A percentile compares a stretch with the other conserved stretches of the same genome.
Evolutionary conservation across 2,888 invertebrate genomes (phyloP).

Genomic region (Drosophila dives): DNA sequence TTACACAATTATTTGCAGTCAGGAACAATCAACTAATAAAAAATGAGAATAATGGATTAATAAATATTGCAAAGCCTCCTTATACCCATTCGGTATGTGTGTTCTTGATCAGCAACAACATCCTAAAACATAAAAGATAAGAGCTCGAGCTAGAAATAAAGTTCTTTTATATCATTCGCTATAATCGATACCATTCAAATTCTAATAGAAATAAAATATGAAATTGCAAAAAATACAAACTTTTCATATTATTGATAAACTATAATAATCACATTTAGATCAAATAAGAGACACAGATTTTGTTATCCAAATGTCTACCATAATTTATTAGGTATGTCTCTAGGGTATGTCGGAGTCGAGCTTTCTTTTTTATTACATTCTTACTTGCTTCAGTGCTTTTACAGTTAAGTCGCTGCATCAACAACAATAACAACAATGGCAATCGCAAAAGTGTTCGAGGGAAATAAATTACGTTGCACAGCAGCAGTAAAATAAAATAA

Average conservation of each 20-base stretch:
- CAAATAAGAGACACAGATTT: neutral
- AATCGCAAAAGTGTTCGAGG: conserved; percentile 74
- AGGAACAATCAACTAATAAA: neutral
- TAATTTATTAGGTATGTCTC: neutral
- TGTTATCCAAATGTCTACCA: neutral
- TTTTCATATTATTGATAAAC: no score
- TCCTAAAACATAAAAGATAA: no score
- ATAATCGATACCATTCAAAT: no score
- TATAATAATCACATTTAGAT: neutral
- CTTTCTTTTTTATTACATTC: neutral
- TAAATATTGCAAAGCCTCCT: neutral
- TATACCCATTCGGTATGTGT: neutral
- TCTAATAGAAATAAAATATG: no score
- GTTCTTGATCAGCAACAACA: neutral
- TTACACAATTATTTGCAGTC: neutral
- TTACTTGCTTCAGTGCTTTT: conserved; percentile 22
- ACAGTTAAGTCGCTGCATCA: conserved; percentile 50
- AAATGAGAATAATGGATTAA: neutral
- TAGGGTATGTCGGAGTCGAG: neutral
- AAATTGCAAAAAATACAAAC: no score
- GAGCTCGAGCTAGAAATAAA: neutral
- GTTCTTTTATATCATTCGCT: neutral
- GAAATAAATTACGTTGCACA: conserved; percentile 77
- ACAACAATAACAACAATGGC: conserved; percentile 37
- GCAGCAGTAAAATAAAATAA: conserved; percentile 27